Evolutionary conservation across 2,113 vertebrate genomes (phyloP).

Genomic region (Paratilapia polleni): DNA sequence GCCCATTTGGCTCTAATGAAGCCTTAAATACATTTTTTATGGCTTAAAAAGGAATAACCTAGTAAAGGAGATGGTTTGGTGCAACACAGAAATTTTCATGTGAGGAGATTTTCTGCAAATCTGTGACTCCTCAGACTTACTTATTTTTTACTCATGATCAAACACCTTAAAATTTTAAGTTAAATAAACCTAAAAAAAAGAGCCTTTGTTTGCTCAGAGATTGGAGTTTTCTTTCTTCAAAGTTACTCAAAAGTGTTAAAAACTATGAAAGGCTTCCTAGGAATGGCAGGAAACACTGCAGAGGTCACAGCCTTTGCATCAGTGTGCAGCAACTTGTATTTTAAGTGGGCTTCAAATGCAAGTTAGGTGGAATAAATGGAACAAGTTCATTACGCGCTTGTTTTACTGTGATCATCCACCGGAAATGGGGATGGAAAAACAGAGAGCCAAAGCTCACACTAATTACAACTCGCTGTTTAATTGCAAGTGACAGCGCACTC

Average conservation of each 20-base stretch:
- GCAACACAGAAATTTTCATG: neutral
- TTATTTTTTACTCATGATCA: neutral
- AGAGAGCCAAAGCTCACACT: conserved; percentile 19
- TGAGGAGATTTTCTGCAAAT: neutral
- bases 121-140: too few relatives aligned
- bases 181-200: neutral
- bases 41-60: neutral
- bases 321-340: conserved; percentile 11
- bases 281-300: neutral
- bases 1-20: conserved; percentile 32
- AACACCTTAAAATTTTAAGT: neutral
- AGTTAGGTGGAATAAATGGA: conserved; percentile 38
- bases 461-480: conserved; percentile 59
- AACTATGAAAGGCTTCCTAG: neutral
- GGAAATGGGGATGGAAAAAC: conserved; percentile 46
- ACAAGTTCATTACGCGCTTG: conserved; percentile 42
- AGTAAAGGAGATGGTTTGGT: neutral
- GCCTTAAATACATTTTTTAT: conserved; percentile 12
- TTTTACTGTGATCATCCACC: conserved; percentile 52
- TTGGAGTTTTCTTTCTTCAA: neutral
- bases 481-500: conserved; percentile 55
- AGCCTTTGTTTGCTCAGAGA: neutral
- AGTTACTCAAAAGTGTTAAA: neutral
- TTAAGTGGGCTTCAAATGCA: conserved; percentile 19
- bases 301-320: neutral